Evolutionary conservation across 2,113 vertebrate genomes (phyloP).

Genomic region (Ascaphus truei): DNA sequence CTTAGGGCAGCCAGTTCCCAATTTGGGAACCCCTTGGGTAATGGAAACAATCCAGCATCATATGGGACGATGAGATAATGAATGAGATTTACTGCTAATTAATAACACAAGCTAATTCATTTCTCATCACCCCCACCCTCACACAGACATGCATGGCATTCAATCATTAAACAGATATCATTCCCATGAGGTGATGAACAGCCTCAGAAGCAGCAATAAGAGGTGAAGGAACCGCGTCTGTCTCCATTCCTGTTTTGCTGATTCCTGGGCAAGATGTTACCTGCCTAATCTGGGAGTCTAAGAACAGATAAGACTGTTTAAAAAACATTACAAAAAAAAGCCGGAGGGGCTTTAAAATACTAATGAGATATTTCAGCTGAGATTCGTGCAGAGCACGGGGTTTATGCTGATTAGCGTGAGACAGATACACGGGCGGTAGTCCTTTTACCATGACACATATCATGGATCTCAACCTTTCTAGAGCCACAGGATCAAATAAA

Average conservation of each 20-base stretch:
- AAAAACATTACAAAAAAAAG: neutral
- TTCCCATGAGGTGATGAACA: slow-evolving; percentile 3
- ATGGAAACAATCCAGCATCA: neutral
- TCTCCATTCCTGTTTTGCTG: neutral
- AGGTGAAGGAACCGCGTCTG: neutral
- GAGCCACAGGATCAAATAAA: no score
- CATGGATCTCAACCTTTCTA: no score
- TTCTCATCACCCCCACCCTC: neutral
- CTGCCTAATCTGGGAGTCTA: slow-evolving; percentile 8
- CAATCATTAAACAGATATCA: neutral
- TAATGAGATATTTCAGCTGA: slow-evolving; percentile 1
- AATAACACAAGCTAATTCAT: neutral
- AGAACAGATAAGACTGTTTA: slow-evolving; percentile 20
- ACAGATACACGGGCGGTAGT: neutral
- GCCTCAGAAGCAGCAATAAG: neutral
- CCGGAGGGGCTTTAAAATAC: slow-evolving; percentile 25
- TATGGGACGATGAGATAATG: slow-evolving; percentile 2
- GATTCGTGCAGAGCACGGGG: neutral
- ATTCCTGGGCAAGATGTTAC: slow-evolving; percentile 32
- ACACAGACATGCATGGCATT: slow-evolving; percentile 19
- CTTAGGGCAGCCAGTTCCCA: neutral
- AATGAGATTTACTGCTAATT: neutral
- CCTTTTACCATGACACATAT: slow-evolving; percentile 16
- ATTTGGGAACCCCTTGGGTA: no score
- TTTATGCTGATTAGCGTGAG: neutral